Evolutionary conservation across 2,113 vertebrate species (phyloP).

Genomic region (Pelecanoides urinatrix): DNA sequence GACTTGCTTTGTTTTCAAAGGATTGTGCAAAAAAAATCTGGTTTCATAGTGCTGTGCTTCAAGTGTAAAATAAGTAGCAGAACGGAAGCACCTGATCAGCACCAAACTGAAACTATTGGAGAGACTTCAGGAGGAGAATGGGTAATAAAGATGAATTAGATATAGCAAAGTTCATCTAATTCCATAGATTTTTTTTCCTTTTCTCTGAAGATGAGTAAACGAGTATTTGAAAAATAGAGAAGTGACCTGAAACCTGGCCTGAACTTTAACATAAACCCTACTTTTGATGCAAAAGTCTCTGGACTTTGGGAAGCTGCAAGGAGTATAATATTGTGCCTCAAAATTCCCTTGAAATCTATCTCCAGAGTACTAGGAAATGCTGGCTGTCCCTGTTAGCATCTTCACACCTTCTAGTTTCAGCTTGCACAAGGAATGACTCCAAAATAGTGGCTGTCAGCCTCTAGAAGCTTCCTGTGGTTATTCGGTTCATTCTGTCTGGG

Average conservation of each 20-base stretch:
- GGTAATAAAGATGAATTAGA: background rate
- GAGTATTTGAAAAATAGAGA: background rate
- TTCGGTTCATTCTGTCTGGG: background rate
- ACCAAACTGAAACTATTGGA: background rate
- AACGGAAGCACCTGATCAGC: background rate
- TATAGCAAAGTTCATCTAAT: background rate
- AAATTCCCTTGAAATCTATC: background rate
- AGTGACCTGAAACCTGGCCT: background rate
- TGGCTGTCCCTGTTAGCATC: background rate
- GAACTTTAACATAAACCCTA: background rate
- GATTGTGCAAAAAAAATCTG: background rate
- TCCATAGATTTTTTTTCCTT: background rate
- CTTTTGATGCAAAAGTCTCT: background rate
- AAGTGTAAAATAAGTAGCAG: background rate
- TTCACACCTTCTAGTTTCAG: background rate
- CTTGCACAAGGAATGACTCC: background rate
- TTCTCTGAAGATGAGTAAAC: background rate
- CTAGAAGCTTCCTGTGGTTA: background rate
- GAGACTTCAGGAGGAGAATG: background rate
- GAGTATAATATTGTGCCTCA: background rate
- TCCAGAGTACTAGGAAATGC: background rate
- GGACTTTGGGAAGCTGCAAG: background rate
- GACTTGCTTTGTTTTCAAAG: background rate
- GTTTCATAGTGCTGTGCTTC: background rate
- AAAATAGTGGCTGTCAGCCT: background rate